phyloP scores from a whole-genome alignment of 2,113 vertebrate genomes.

The Phaetusa simplex region DNA sequence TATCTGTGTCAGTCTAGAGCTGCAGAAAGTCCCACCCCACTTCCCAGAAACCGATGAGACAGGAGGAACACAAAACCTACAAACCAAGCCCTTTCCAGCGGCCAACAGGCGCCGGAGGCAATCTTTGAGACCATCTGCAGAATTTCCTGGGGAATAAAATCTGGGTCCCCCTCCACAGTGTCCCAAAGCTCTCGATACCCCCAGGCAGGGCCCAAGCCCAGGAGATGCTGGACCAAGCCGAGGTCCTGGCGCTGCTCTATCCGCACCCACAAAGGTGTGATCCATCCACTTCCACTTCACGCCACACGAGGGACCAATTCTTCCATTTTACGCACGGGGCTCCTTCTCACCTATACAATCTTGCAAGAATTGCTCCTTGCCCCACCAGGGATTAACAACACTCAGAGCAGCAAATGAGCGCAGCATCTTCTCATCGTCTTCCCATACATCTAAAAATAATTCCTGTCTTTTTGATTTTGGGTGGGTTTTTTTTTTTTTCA shows the following conservation, averaged over 20 bases:
- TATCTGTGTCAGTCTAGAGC: not conserved
- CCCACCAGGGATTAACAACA: not conserved
- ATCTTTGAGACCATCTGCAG: not conserved
- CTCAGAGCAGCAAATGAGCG: not conserved
- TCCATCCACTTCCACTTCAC: not conserved
- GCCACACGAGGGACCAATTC: not conserved
- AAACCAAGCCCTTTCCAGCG: too few species aligned
- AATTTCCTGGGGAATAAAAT: not conserved
- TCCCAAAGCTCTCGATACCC: fast-evolving
- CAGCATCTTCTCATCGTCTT: not conserved
- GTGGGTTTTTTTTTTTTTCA: not conserved
- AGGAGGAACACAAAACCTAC: not conserved
- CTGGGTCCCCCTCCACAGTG: fast-evolving
- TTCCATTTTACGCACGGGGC: not conserved
- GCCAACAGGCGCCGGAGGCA: fast-evolving
- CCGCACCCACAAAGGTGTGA: fast-evolving
- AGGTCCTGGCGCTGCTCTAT: not conserved
- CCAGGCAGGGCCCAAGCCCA: too few species aligned
- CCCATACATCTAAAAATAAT: not conserved
- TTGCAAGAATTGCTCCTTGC: not conserved
- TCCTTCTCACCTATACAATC: not conserved
- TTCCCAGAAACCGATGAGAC: not conserved
- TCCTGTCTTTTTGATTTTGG: not conserved
- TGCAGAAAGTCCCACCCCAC: not conserved
- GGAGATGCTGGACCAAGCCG: fast-evolving